A percentile compares a stretch with the other conserved stretches of the same genome.
Evolutionary conservation across 2,113 vertebrate species (phyloP).

Genomic region (Platichthys stellatus): DNA sequence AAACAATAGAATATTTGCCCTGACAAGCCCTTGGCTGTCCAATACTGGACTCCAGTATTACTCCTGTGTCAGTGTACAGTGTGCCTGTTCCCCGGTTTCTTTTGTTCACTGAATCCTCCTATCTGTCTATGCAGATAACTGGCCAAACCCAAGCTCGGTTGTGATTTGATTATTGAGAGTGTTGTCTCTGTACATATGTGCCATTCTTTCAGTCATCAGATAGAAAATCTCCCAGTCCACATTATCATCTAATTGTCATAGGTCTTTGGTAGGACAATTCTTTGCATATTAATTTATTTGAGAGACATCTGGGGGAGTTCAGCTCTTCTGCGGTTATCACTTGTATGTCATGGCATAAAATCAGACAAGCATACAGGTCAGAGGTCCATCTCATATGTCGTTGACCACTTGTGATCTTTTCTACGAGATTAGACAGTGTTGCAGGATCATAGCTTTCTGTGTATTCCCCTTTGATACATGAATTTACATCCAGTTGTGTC

Average conservation of each 20-base stretch:
- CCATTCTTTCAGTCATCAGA: neutral
- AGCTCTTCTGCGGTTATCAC: no score
- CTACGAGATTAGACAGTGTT: neutral
- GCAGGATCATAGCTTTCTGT: neutral
- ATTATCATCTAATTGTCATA: neutral
- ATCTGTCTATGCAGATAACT: conserved; percentile 50
- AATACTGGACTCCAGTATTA: no score
- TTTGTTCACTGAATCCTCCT: conserved; percentile 69
- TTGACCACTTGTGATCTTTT: neutral
- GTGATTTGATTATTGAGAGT: conserved; percentile 9
- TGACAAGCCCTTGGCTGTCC: conserved; percentile 54
- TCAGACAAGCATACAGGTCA: neutral
- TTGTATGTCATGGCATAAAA: neutral
- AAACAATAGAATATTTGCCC: conserved; percentile 59
- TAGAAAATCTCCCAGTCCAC: neutral
- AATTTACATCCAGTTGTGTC: neutral
- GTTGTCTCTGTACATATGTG: conserved; percentile 9
- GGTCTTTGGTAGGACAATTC: neutral
- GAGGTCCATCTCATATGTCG: neutral
- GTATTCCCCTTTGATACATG: neutral
- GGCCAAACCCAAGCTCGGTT: conserved; percentile 30
- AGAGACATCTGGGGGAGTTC: no score
- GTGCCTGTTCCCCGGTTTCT: conserved; percentile 56
- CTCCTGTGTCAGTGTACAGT: conserved; percentile 36
- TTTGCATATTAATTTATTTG: neutral